Base-by-base conservation (phyloP, 2,888 invertebrate genomes). In the Epirrita christyi region DNA sequence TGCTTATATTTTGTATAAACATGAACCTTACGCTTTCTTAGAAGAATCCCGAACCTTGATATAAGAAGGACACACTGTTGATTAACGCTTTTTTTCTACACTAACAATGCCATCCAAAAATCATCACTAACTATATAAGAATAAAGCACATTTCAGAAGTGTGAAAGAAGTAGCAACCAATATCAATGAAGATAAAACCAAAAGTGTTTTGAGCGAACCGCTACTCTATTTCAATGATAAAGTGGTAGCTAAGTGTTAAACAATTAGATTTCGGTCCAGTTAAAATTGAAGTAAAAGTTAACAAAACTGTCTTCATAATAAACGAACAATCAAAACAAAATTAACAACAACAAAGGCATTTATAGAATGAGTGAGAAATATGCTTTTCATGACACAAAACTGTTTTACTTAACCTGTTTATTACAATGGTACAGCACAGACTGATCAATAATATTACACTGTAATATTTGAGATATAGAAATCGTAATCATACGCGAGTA, bases 391-490 rank as follows among this genome's bases (percentile, higher is more conserved):
- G 29, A 7, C 29, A 6, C 29, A 29, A 29, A 29, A 29, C 9
- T 5, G 29, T 29, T 5, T 21, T 21, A 21, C 21, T 21, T 4
- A 21, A 21, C 2, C 21, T 21, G 2, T 40, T 14, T n/a, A 21
- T 37, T 27, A 38, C 38, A 11, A 27, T 6, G 1, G 21, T 27
- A 6, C 42, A 41, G 37, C 34, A 34, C 48, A 2, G 38, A 46
- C 68, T 21, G 28, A 38, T 48, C 52, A 67, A 69, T 70, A 72
- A 76, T 74, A 75, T 75, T 79, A 86, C 83, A 81, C 78, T 83
- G 84, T 87, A 80, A 83, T 85, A 86, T 85, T 86, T 88, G 88
- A 88, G 83, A 90, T 88, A n/a, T n/a, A 87, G 89, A 88, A 87
- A 90, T 86, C 88, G 78, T 88, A 89, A 89, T 89, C 87, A 83